Base-by-base conservation (phyloP, 2,888 invertebrate species). In the Pterostichus madidus region DNA sequence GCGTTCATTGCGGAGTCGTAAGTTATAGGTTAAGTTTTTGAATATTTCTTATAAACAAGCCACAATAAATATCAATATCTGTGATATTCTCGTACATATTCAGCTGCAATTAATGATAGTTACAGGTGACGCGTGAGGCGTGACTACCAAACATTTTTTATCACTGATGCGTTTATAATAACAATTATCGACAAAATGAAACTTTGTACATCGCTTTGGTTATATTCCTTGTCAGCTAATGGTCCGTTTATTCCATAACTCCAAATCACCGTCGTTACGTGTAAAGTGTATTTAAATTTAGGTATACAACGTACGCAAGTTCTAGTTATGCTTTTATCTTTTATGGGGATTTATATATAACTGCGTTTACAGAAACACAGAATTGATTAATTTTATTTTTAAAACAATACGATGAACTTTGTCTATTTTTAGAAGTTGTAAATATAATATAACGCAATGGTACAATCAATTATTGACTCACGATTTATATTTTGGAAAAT, bases 301-400 rank as follows among this genome's bases (percentile, higher is more conserved):
- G 32, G 32, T 64, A 5, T n/a, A 13, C 11, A n/a, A 35, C 32
- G 0, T 32, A 64, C 13, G n/a, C 32, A 7, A 64, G 35, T 35
- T 39, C 39, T 24, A 24, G 24, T 24, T 24, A 24, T 24, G 5
- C 39, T 39, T 39, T 7, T 39, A 5, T 8, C 7, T 35, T 17
- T 56, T 35, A 35, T n/a, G 64, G n/a, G 5, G 13, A 35, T 32
- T n/a, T 39, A 64, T 24, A 59, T 31, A 35, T 35, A 61, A 64
- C 35, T 64, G 64, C 35, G 35, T 64, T 64, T 64, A 35, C 32
- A 64, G 64, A 32, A 64, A 64, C 64, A 64, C 39, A 17, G 10
- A 71, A 71, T 71, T 71, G 68, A 71, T 71, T 15, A 71, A 44
- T 71, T 39, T 71, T 71, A 71, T 71, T 71, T 71, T 44, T 71